Percentiles rank a stretch among this genome's conserved stretches.
phyloP scores from a whole-genome alignment of 2,113 vertebrate genomes.

The Barbus barbus region DNA sequence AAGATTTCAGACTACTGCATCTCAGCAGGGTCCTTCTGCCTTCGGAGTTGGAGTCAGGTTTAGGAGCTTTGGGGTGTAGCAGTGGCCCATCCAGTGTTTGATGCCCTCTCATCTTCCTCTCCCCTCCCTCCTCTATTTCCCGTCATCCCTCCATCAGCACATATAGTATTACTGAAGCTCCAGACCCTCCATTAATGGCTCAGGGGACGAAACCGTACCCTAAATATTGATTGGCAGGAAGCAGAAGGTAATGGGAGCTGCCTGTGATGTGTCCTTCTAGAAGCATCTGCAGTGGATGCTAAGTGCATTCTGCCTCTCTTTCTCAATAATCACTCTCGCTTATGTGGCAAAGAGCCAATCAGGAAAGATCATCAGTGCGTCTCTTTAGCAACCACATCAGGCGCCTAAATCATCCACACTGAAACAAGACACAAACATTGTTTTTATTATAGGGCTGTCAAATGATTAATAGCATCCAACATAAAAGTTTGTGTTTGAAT shows the following conservation, averaged over 20 bases:
- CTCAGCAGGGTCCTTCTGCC: background rate
- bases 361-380: slow-evolving; percentile 23
- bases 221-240: slow-evolving; percentile 94
- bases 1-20: background rate
- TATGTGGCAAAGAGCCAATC: slow-evolving; percentile 33
- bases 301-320: slow-evolving; percentile 43
- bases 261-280: slow-evolving; percentile 74
- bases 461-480: too few species aligned
- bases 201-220: slow-evolving; percentile 92
- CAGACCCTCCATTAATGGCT: slow-evolving; percentile 93
- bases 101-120: background rate
- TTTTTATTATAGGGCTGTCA: background rate
- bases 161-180: slow-evolving; percentile 94
- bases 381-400: slow-evolving; percentile 16
- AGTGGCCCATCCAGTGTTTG: slow-evolving; percentile 9
- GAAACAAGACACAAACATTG: background rate
- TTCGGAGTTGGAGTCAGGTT: background rate
- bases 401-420: background rate
- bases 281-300: slow-evolving; percentile 59
- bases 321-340: background rate
- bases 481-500: too few species aligned
- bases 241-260: slow-evolving; percentile 89
- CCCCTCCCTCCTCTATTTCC: slow-evolving; percentile 42
- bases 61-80: background rate
- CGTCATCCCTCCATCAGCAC: slow-evolving; percentile 77